Conservation (phyloP, 2,888 invertebrate genomes). For the Mesopsocus fuscifrons region DNA sequence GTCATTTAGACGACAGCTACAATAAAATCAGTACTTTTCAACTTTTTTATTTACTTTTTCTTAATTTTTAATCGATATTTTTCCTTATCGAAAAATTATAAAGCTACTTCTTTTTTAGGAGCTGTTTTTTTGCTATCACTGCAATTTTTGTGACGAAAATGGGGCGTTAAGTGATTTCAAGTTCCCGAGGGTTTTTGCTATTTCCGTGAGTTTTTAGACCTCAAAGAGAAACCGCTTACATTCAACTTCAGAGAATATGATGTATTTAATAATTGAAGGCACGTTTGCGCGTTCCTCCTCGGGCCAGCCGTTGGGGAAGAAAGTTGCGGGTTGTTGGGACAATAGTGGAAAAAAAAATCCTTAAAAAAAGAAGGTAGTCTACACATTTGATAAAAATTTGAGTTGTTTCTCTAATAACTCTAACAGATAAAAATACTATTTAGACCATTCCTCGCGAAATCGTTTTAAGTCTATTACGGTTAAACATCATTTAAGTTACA, state of each 20-base stretch:
- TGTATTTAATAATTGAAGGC: too few relatives aligned
- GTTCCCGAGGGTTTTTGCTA: too few relatives aligned
- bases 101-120: background rate
- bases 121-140: too few relatives aligned
- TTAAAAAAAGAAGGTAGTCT: background rate
- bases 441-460: conserved; percentile 9
- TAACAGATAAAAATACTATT: conserved; percentile 10
- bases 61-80: conserved; percentile 3
- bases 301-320: too few relatives aligned
- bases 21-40: conserved; percentile 9
- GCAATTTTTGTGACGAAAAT: too few relatives aligned
- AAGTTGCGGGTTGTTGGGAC: too few relatives aligned
- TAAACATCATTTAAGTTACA: conserved; percentile 9
- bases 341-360: background rate
- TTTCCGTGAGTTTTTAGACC: too few relatives aligned
- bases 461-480: background rate
- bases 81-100: background rate
- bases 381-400: conserved; percentile 8
- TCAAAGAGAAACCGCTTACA: too few relatives aligned
- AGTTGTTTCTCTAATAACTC: conserved; percentile 1
- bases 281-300: too few relatives aligned
- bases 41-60: background rate
- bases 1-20: conserved; percentile 10
- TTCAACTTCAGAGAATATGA: too few relatives aligned
- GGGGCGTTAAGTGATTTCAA: too few relatives aligned